Base-by-base conservation (phyloP, 2,888 invertebrate species). In the Apotomis capreana region DNA sequence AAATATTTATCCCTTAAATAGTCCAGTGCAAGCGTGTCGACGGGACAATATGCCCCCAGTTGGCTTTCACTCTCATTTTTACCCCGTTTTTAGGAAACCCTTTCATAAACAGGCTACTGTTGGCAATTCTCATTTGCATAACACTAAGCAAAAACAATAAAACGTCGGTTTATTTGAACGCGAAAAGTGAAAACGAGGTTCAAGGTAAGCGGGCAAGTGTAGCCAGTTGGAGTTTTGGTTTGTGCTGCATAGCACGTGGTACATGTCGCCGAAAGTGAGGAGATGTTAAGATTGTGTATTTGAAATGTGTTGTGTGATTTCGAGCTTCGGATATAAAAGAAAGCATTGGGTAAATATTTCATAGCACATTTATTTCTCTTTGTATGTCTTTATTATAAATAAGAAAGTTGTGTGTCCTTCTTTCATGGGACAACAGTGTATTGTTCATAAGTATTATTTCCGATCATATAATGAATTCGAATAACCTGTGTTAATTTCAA, bases 111-210 rank as follows among this genome's bases (percentile, higher is more conserved):
- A 68, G 57, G 89, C 93, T 91, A 90, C 92, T 89, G 90, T 87
- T 85, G 78, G 82, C 81, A 69, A 80, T 82, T 73, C 80, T 85
- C 82, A 92, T 93, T 93, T 93, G 91, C 93, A 93, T 93, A 90
- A 92, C 87, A 92, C 80, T 87, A 85, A 80, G 81, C 85, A 79
- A 83, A 72, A 87, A 89, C 88, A 89, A 90, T 90, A 89, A 87
- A 86, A 84, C 78, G 78, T 75, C 78, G 78, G 84, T 88, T 90
- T 89, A 87, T 90, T 89, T 89, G 83, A 81, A 84, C 82, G 87
- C 87, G 86, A 90, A 92, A 91, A 93, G 92, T 91, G 92, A 93
- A 92, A 93, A 89, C 92, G 81, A 78, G 82, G 89, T 87, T 89
- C 87, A 89, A 89, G 89, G 88, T 87, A 81, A 86, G 78, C 80